A percentile compares a stretch with the other conserved stretches of the same genome.
phyloP scores from a whole-genome alignment of 2,113 vertebrate genomes.

The Chaetorhynchus papuensis region DNA sequence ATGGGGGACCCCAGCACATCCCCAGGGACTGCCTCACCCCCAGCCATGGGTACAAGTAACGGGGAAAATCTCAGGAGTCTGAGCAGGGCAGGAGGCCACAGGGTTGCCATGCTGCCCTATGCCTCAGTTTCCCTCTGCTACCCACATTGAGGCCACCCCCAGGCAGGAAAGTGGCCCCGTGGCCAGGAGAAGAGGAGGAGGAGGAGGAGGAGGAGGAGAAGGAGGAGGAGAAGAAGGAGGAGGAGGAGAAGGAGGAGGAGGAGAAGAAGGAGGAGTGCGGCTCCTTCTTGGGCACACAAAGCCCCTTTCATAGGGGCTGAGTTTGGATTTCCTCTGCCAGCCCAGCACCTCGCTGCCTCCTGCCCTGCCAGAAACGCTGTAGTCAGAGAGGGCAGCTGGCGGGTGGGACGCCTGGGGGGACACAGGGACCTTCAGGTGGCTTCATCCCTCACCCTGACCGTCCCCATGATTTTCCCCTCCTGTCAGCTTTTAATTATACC shows the following conservation, averaged over 20 bases:
- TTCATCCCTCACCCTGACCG: background rate
- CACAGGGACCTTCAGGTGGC: background rate
- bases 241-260: background rate
- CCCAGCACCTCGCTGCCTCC: slow-evolving; percentile 42
- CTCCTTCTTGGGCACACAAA: slow-evolving; percentile 45
- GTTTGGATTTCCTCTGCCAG: slow-evolving; percentile 45
- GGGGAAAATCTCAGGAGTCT: background rate
- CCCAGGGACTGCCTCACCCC: background rate
- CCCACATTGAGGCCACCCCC: background rate
- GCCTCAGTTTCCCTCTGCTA: background rate
- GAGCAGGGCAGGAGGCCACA: background rate
- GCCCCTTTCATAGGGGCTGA: slow-evolving; percentile 56
- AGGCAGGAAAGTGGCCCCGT: background rate
- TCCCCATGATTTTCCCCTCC: background rate
- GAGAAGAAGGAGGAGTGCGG: background rate
- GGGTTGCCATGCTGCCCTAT: background rate
- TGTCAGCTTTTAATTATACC: slow-evolving; percentile 51
- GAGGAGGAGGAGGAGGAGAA: background rate
- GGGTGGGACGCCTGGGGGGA: background rate
- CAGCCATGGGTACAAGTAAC: fast-evolving
- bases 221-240: background rate
- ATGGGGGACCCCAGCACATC: background rate
- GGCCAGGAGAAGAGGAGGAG: background rate
- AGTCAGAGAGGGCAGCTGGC: background rate
- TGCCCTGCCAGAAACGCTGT: slow-evolving; percentile 26